Evolutionary conservation across 30 jellyfish, hydroid and myxozoan genomes (phyloP), one percentile per base, ranked within the genome.

Genomic region (Pelagia noctiluca): DNA sequence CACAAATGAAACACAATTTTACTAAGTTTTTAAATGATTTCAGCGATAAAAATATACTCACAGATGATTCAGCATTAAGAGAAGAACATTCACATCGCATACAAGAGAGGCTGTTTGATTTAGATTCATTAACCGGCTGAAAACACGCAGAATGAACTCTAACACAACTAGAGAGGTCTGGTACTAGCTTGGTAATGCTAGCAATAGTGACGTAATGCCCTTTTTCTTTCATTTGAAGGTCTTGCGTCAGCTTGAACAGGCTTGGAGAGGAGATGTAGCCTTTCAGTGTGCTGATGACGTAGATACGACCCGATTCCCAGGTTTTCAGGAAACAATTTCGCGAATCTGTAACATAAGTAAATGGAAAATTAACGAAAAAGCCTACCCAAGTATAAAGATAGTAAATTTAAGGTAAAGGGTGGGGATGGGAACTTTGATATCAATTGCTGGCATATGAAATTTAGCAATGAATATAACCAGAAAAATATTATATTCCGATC

Each of bases 241-340:
- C 63, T 22, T 35, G 29, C 2, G 53, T 22, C 8, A 82, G 30
- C 22, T 37, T 61, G 36, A 68, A 82, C 37, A 82, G 52, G 36
- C 86, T 50, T 2, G 92, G 92, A 12, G 92, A 82, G 23, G 92
- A 75, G 25, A 82, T 75, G 76, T 32, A 82, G 2, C 92, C 92
- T 25, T 69, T 82, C 33, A 69, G n/a, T 18, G 85, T 42, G 30
- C 86, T 68, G 25, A 82, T 68, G 52, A 42, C 53, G 74, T 75
- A 63, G 48, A 82, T 7, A 4, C 24, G 46, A 5, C 92, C 92
- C 10, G 35, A 32, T 2, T 82, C 48, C n/a, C 19, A 3, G 2
- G 86, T 68, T n/a, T 54, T 52, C 75, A 79, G 29, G n/a, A 32
- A 60, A 47, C 75, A 65, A 29, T 19, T 4, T 37, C 69, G 33